Percentiles rank a stretch among this genome's conserved stretches.
Evolutionary conservation across 23 tunicate species (phyloP).

Genomic region (Pegea sp.): DNA sequence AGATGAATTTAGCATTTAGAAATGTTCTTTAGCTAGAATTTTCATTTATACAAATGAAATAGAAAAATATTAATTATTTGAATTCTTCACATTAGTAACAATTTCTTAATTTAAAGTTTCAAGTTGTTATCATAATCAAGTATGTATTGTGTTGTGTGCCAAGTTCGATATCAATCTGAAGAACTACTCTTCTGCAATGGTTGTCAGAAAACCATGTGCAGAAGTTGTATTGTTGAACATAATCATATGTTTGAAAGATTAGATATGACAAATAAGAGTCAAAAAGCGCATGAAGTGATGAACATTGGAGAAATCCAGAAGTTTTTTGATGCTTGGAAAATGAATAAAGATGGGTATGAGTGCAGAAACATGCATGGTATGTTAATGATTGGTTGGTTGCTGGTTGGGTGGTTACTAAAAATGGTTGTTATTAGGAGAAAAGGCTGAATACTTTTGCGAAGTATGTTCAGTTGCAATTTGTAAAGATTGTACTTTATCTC

Average conservation of each 20-base stretch:
- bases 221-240: background rate
- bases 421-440: background rate
- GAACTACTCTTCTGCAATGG: background rate
- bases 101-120: no score
- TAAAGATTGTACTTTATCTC: background rate
- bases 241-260: background rate
- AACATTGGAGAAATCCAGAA: background rate
- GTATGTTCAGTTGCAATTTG: background rate
- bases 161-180: background rate
- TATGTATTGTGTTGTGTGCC: background rate
- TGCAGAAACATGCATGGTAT: background rate
- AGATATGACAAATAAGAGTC: background rate
- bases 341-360: background rate
- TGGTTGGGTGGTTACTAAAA: background rate
- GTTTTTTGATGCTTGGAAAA: background rate
- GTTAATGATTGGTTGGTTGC: background rate
- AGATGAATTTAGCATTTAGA: no score
- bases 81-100: no score
- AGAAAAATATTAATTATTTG: no score
- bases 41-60: no score
- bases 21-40: no score
- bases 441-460: background rate
- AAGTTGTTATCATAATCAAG: no score
- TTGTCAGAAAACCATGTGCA: background rate
- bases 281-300: background rate